Evolutionary conservation across 2,888 invertebrate species (phyloP), one percentile per base, ranked within the genome.

Genomic region (Apodemia duryi): DNA sequence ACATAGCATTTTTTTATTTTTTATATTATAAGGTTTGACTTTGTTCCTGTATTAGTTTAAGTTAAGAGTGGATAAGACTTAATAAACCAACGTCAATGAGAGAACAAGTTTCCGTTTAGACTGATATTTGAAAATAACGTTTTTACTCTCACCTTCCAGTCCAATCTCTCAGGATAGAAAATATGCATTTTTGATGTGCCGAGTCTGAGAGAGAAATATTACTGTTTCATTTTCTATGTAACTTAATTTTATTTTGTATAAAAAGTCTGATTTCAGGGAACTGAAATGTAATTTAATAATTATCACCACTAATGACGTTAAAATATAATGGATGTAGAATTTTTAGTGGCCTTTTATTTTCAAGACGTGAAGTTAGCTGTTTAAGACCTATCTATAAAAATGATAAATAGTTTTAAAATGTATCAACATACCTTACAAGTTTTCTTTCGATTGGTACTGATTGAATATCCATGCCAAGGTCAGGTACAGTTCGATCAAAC

Each of bases 271-370:
- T 64, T 64, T 64, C 49, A 61, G 32, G 46, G 35, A 54, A 54
- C 75, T 83, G 78, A 79, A 82, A 82, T 82, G 82, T 87, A 80
- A 82, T 84, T 83, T 86, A 88, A 87, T 86, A 83, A 87, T 81
- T 84, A 86, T 88, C 86, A 82, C 77, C 79, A 83, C 80, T 88
- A 82, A 86, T 83, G 87, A 84, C 82, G 78, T 84, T 88, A 81
- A 89, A 90, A 88, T 91, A 90, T 91, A 91, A 86, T 88, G 89
- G 88, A 90, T 85, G 90, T 91, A 91, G 91, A 89, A 86, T 88
- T 86, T 81, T 78, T 62, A 74, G 72, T 79, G 72, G 76, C 75
- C 72, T 90, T 88, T 88, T 77, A 84, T 87, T 87, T 81, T 46
- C 3, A 46, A 57, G 1, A 52, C 52, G 7, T 52, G 9, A 10